A percentile compares a stretch with the other conserved stretches of the same genome.
Evolutionary conservation across 2,888 invertebrate genomes (phyloP).

Genomic region (Pristionchus fissidentatus): DNA sequence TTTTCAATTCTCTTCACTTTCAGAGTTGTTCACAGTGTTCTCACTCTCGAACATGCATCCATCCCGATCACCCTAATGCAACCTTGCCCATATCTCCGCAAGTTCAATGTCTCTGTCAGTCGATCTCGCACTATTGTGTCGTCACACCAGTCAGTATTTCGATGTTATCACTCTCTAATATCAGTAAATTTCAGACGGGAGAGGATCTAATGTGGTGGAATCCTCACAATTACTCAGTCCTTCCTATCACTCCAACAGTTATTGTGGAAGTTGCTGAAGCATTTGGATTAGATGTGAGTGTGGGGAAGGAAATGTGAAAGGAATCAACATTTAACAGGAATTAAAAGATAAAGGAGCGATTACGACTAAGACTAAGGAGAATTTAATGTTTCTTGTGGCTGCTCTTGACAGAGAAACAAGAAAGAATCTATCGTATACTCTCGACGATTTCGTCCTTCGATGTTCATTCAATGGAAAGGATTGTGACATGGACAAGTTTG

Average conservation of each 20-base stretch:
- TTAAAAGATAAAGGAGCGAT: slow-evolving; percentile 73
- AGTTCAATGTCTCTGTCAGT: slow-evolving; percentile 71
- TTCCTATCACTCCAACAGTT: slow-evolving; percentile 65
- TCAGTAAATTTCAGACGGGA: background rate
- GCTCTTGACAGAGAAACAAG: slow-evolving; percentile 69
- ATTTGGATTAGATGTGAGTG: slow-evolving; percentile 65
- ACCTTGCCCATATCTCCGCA: slow-evolving; percentile 52
- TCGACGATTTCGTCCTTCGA: slow-evolving; percentile 74
- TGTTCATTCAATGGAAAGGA: slow-evolving; percentile 75
- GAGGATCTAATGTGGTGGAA: slow-evolving; percentile 73
- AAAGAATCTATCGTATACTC: slow-evolving; percentile 67
- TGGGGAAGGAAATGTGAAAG: background rate
- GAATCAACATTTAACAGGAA: slow-evolving; percentile 57
- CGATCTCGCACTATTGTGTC: slow-evolving; percentile 74
- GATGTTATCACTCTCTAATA: background rate
- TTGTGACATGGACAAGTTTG: slow-evolving; percentile 66
- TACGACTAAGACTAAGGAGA: slow-evolving; percentile 74
- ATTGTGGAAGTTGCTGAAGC: slow-evolving; percentile 68
- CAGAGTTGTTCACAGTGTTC: slow-evolving; percentile 72
- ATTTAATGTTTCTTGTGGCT: slow-evolving; percentile 74
- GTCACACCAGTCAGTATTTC: slow-evolving; percentile 54
- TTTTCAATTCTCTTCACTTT: slow-evolving; percentile 46
- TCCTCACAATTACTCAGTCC: slow-evolving; percentile 72
- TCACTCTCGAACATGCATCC: slow-evolving; percentile 72
- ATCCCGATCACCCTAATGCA: slow-evolving; percentile 72